Base-by-base conservation (phyloP, 2,113 vertebrate genomes). In the Morone chrysops region DNA sequence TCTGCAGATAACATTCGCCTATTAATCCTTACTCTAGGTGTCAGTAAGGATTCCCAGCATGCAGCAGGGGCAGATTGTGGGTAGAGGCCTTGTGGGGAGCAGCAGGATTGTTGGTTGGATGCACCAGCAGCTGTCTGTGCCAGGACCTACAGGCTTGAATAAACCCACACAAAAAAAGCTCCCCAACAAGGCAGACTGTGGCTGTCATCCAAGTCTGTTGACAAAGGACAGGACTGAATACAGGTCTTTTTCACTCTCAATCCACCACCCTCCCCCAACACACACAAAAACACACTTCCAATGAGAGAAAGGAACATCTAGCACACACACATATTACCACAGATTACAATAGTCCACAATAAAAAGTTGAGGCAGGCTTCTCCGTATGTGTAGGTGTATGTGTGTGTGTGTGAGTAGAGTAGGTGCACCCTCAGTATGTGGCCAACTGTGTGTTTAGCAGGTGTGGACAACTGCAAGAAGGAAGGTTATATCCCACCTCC, bases 151-250 rank as follows among this genome's bases (percentile, higher is more conserved):
- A 87, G 83, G 86, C 88, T 73, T 90, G 77, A 91, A 90, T 85
- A 83, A 75, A n/a, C 83, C 72, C 56, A 56, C 76, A 92, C 88
- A 93, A 90, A 91, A 87, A 80, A 81, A 41, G 70, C 70, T 76
- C 51, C 80, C 82, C 69, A 75, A 78, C 70, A 62, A 70, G 82
- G 77, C 70, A 69, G 85, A 72, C 43, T 9, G 18, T 91, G 93
- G 94, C 90, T 71, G 43, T n/a, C 38, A 12, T 92, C 92, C 93
- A 94, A 92, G 48, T 83, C 36, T 89, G 82, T 77, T 90, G 86
- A 94, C 94, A 94, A 94, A 94, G 85, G 84, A 83, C 85, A 84
- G 57, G 68, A 68, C 75, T 90, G 70, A 92, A 90, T 77, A 82
- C 61, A 59, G 53, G 62, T 74, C 67, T 50, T 83, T 82, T 65